phyloP scores from a whole-genome alignment of 2,797 vertebrate species.

The Microctenopoma lineatum region DNA sequence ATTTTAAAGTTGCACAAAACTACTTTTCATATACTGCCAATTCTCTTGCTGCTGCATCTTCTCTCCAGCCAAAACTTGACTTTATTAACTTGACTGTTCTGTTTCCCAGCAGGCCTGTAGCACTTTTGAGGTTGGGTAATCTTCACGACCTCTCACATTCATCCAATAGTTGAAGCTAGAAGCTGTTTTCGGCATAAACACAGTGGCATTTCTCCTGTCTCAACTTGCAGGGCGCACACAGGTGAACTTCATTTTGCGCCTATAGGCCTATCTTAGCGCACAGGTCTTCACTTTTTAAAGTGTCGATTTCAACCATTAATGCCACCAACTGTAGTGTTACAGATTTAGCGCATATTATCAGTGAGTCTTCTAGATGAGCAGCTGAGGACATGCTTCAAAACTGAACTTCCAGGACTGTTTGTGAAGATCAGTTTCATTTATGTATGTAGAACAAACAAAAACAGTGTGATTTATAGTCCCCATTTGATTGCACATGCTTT shows the following conservation, averaged over 20 bases:
- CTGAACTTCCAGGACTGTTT: not conserved
- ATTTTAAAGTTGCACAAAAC: not conserved
- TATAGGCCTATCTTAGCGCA: not conserved
- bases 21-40: not conserved
- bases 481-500: not conserved
- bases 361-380: not conserved
- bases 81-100: not conserved
- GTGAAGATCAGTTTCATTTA: not conserved
- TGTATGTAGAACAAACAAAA: not conserved
- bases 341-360: not conserved
- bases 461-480: not conserved
- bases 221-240: not conserved
- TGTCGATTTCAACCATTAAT: not conserved
- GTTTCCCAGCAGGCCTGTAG: not conserved
- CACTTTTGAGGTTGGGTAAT: not conserved
- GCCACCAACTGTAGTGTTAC: not conserved
- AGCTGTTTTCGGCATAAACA: not conserved
- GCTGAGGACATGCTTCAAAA: not conserved
- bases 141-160: not conserved
- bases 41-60: not conserved
- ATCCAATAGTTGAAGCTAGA: not conserved
- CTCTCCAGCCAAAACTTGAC: not conserved
- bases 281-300: not conserved
- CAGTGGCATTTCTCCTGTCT: not conserved
- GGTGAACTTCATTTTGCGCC: not conserved